phyloP scores from a whole-genome alignment of 2,797 vertebrate genomes.

The Notolepis coatsorum region DNA sequence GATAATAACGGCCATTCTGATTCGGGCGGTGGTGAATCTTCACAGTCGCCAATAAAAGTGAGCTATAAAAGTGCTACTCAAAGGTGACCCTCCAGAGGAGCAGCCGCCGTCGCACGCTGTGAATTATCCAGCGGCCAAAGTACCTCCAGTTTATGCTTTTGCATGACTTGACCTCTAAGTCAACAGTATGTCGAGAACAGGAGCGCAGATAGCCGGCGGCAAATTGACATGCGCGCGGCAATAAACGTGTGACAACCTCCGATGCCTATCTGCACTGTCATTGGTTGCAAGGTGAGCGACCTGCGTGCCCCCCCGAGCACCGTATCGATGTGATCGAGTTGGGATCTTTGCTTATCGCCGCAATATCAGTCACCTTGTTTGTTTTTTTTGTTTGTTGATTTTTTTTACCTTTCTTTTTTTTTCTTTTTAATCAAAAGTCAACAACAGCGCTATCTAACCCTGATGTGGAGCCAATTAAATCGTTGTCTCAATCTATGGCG shows the following conservation, averaged over 20 bases:
- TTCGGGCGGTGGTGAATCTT: conserved; percentile 19
- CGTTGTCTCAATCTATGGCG: conserved; percentile 57
- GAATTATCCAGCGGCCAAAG: conserved; percentile 57
- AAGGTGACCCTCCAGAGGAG: conserved; percentile 67
- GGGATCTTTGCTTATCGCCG: conserved; percentile 73
- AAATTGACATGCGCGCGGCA: conserved; percentile 61
- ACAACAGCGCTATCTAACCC: conserved; percentile 64
- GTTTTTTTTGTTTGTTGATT: conserved; percentile 50
- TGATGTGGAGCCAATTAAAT: conserved; percentile 73
- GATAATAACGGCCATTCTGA: conserved; percentile 20
- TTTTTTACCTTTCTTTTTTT: no score
- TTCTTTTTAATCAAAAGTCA: conserved; percentile 67
- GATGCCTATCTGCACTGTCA: conserved; percentile 59
- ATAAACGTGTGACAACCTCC: conserved; percentile 50
- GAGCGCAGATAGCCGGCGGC: conserved; percentile 32
- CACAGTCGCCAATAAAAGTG: conserved; percentile 50
- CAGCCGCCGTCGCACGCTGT: conserved; percentile 41
- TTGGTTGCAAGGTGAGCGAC: conserved; percentile 69
- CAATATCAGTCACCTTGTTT: conserved; percentile 79
- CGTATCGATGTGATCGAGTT: conserved; percentile 69
- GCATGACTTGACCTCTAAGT: conserved; percentile 58
- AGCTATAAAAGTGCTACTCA: conserved; percentile 49
- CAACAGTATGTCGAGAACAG: conserved; percentile 47
- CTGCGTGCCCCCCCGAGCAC: conserved; percentile 25
- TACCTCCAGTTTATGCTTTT: conserved; percentile 45